Evolutionary conservation across 2,888 invertebrate species (phyloP), one percentile per base, ranked within the genome.

Genomic region (Blastobasis lacticolella): DNA sequence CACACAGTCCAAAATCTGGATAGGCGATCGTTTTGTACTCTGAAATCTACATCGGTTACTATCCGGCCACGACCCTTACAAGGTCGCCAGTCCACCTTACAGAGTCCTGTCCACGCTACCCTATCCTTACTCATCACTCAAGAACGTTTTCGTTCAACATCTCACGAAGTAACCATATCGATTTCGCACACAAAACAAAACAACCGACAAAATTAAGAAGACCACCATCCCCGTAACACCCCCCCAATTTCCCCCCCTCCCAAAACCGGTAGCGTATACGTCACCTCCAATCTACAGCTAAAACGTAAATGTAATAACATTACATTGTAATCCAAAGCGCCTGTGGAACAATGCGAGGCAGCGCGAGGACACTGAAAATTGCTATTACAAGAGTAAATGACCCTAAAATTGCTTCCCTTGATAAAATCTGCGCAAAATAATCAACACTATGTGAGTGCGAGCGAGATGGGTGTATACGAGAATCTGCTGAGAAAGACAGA

Each of bases 381-480:
- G 49, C 42, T 46, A 52, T 52, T 44, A 53, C 53, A 53, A 45
- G 8, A 40, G 42, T n/a, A 50, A 56, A 54, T 54, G 51, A 52
- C 53, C 54, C 54, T 54, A 55, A 54, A 56, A 50, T 50, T 45
- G 53, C 50, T 45, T 45, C 43, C 52, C 37, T 9, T 43, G 53
- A 53, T 53, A 55, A 54, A 54, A 55, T 56, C 56, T 56, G 54
- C 45, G 54, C 52, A 49, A 56, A 57, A 58, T 56, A 58, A 58
- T 58, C 58, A 58, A 58, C 58, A 58, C 51, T 54, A 49, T 41
- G 51, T 45, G 53, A 53, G 55, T 53, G 53, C 5, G 51, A 38
- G 37, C 7, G 46, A 49, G 48, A 48, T 1, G 46, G 43, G 8
- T 38, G 5, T 48, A 48, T 6, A 42, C n/a, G 42, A 23, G 23